A percentile compares a stretch with the other conserved stretches of the same genome.
Evolutionary conservation across 2,113 vertebrate species (phyloP).

Genomic region (Hemicordylus capensis): DNA sequence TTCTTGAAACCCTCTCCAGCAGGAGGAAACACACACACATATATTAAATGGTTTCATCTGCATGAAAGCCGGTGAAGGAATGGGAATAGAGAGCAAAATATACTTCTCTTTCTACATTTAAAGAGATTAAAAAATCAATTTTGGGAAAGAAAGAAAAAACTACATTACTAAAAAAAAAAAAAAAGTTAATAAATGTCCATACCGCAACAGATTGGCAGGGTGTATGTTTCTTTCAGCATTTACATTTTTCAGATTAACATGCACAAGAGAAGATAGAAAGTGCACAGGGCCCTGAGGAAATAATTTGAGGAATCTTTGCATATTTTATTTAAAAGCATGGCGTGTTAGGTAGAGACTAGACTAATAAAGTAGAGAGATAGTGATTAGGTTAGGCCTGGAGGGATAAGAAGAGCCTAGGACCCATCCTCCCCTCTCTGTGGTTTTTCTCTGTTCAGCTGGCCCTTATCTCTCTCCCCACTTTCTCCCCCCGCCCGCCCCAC

Average conservation of each 20-base stretch:
- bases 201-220: conserved; percentile 71
- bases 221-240: conserved; percentile 66
- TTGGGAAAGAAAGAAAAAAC: conserved; percentile 41
- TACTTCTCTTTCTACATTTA: conserved; percentile 32
- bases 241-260: conserved; percentile 85
- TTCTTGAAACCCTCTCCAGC: background rate
- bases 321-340: conserved; percentile 86
- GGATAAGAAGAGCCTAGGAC: conserved; percentile 60
- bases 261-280: conserved; percentile 74
- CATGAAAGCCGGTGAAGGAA: conserved; percentile 41
- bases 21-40: background rate
- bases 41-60: conserved; percentile 39
- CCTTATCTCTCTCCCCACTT: too few relatives aligned
- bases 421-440: conserved; percentile 1
- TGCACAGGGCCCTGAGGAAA: conserved; percentile 74
- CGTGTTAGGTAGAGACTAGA: conserved; percentile 77
- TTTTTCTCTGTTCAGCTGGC: background rate
- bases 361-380: conserved; percentile 80
- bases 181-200: conserved; percentile 74
- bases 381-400: conserved; percentile 78
- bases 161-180: conserved; percentile 22
- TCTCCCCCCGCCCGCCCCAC: background rate
- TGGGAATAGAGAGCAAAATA: conserved; percentile 49
- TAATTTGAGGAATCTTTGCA: conserved; percentile 85
- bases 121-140: conserved; percentile 1